A percentile compares a stretch with the other conserved stretches of the same genome.
Conservation (phyloP, 2,113 vertebrate species). For the Plotosus lineatus region DNA sequence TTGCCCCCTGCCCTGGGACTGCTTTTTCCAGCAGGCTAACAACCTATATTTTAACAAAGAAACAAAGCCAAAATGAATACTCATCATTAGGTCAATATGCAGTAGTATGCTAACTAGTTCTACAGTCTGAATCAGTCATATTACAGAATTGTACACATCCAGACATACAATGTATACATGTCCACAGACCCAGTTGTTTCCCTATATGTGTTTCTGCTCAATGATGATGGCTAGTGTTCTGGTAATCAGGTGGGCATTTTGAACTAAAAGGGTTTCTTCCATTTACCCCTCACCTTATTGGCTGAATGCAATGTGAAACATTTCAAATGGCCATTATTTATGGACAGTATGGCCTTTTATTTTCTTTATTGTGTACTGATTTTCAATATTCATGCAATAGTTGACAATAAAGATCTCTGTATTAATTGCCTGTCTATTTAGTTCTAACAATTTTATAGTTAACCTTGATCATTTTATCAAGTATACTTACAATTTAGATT, state of each 20-base stretch:
- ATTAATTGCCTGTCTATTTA: neutral
- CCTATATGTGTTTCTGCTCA: neutral
- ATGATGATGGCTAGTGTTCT: neutral
- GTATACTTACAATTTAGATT: neutral
- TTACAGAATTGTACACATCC: neutral
- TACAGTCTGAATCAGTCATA: neutral
- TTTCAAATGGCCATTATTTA: neutral
- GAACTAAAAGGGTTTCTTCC: neutral
- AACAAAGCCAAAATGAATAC: conserved; percentile 30
- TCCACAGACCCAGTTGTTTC: neutral
- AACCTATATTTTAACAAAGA: conserved; percentile 74
- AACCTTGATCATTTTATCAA: neutral
- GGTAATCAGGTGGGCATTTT: neutral
- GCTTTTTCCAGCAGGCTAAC: conserved; percentile 80
- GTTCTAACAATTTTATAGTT: neutral
- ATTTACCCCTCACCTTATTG: neutral
- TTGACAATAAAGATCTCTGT: too few relatives aligned
- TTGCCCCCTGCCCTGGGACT: conserved; percentile 81
- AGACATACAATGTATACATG: too few relatives aligned
- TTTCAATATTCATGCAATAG: too few relatives aligned
- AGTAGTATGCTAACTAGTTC: neutral
- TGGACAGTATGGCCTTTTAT: too few relatives aligned
- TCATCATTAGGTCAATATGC: conserved; percentile 7
- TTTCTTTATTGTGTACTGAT: too few relatives aligned
- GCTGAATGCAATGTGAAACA: too few relatives aligned